These are phyloP conservation scores for Clarias gariepinus DNA, from an alignment of 2,113 vertebrate species.

Conservation along the genomic window DNA sequence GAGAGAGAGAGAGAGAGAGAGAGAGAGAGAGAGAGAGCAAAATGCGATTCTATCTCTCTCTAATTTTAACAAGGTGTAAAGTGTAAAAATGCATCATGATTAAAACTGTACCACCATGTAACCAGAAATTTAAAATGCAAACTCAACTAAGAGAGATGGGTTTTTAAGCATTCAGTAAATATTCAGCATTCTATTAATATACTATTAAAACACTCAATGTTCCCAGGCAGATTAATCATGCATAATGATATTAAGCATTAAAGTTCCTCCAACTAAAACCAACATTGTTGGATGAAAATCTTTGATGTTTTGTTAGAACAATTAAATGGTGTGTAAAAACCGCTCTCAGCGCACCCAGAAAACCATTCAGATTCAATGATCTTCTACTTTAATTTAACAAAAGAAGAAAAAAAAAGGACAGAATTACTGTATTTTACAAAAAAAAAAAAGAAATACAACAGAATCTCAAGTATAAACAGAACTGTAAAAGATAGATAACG, in stretches of 20 bases:
- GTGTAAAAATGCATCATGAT: not conserved
- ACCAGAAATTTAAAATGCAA: not conserved
- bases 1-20: not conserved
- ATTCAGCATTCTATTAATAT: not conserved
- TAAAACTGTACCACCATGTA: not conserved
- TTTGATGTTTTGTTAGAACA: not conserved
- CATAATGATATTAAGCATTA: not conserved
- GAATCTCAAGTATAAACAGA: constrained; percentile 32
- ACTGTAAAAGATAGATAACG: not conserved
- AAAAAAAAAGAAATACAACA: too few species aligned
- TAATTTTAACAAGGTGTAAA: not conserved
- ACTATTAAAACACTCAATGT: not conserved
- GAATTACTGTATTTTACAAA: not conserved
- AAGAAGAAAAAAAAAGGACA: not conserved
- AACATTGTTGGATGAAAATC: not conserved
- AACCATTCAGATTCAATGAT: not conserved
- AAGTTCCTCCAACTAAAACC: not conserved
- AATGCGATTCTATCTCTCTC: not conserved
- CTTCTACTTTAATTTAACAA: not conserved
- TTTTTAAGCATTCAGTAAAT: not conserved
- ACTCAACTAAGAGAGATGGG: not conserved
- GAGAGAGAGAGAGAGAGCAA: not conserved
- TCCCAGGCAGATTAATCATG: not conserved
- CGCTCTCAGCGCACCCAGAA: not conserved
- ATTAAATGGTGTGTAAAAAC: not conserved